Evolutionary conservation across 2,797 vertebrate genomes (phyloP).

Genomic region (Tauraco hartlaubi): DNA sequence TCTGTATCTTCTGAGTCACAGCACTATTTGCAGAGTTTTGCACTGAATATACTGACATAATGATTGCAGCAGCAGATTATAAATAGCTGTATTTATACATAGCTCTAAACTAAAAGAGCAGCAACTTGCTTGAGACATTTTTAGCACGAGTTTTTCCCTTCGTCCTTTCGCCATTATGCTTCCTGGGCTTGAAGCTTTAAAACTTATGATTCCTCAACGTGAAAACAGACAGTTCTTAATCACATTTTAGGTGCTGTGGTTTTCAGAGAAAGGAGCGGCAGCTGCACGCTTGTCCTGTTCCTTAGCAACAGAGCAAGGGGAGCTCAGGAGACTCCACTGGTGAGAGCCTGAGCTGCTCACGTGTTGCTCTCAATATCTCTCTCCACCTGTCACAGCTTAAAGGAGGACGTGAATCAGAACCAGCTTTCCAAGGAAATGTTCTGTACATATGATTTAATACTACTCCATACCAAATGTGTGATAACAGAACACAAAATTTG

Average conservation of each 20-base stretch:
- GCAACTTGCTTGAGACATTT: slow-evolving; percentile 51
- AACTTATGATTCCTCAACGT: slow-evolving; percentile 64
- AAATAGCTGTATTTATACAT: slow-evolving; percentile 60
- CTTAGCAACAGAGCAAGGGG: slow-evolving; percentile 77
- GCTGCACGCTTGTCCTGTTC: slow-evolving; percentile 72
- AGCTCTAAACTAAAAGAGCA: slow-evolving; percentile 53
- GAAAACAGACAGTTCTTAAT: slow-evolving; percentile 76
- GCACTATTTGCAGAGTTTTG: slow-evolving; percentile 36
- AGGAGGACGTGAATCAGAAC: neutral
- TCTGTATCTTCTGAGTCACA: slow-evolving; percentile 41
- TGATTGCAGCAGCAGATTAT: slow-evolving; percentile 55
- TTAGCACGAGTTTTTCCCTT: slow-evolving; percentile 27
- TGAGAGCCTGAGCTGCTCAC: neutral
- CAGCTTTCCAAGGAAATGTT: neutral
- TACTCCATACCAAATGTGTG: neutral
- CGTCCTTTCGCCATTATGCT: slow-evolving; percentile 60
- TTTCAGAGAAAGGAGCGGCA: slow-evolving; percentile 60
- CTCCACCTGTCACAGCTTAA: slow-evolving; percentile 24
- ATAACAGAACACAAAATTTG: neutral
- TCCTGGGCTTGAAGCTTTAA: slow-evolving; percentile 66
- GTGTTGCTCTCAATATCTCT: neutral
- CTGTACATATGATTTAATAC: neutral
- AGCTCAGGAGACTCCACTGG: slow-evolving; percentile 38
- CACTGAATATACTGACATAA: slow-evolving; percentile 35
- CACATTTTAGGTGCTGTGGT: slow-evolving; percentile 68